Evolutionary conservation across 2,113 vertebrate species (phyloP).

Genomic region (Campylomormyrus tamandua): DNA sequence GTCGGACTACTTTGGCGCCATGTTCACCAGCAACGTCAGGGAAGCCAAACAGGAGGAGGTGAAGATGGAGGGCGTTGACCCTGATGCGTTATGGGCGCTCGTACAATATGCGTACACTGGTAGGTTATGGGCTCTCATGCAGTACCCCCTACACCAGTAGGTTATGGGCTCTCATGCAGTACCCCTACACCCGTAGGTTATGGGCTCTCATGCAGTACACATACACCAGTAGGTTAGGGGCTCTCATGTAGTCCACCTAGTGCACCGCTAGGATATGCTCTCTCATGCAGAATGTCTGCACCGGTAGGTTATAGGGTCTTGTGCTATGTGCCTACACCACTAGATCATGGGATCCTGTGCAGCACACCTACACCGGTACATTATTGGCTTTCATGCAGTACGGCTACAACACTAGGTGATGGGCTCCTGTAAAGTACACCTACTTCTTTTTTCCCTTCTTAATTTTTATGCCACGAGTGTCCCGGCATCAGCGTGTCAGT

Average conservation of each 20-base stretch:
- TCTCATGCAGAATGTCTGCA: background rate
- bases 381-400: background rate
- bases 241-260: background rate
- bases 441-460: background rate
- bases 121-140: slow-evolving; percentile 37
- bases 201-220: background rate
- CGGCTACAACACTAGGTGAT: background rate
- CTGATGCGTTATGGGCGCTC: slow-evolving; percentile 88
- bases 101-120: slow-evolving; percentile 96
- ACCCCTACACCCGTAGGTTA: background rate
- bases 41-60: slow-evolving; percentile 96
- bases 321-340: too few species aligned
- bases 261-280: background rate
- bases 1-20: slow-evolving; percentile 97
- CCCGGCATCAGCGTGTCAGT: background rate
- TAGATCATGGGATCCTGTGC: background rate
- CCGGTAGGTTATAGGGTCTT: too few species aligned
- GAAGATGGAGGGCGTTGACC: slow-evolving; percentile 95
- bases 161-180: background rate
- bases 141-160: background rate
- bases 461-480: background rate
- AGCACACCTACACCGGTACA: background rate
- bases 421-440: background rate
- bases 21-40: slow-evolving; percentile 95
- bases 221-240: background rate